These are phyloP conservation scores for Dermochelys coriacea DNA, from an alignment of 2,797 vertebrate genomes.

Conservation along the genomic window DNA sequence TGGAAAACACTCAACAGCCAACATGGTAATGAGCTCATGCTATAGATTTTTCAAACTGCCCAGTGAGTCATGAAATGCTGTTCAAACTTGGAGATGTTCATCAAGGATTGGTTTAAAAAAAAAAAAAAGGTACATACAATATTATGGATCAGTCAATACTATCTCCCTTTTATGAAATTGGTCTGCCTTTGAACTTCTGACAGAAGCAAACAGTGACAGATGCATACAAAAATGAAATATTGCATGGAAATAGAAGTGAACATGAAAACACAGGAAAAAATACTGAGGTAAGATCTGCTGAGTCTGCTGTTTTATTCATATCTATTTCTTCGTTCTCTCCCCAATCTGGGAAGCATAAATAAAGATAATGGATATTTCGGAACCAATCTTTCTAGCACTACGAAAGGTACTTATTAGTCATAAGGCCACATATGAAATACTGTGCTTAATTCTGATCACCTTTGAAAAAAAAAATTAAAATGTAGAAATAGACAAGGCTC, in stretches of 20 bases:
- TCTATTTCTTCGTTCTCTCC: conserved; percentile 48
- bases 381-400: conserved; percentile 11
- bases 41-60: conserved; percentile 75
- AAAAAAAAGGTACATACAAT: conserved; percentile 60
- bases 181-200: conserved; percentile 72
- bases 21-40: conserved; percentile 61
- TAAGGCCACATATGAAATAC: neutral
- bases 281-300: conserved; percentile 63
- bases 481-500: neutral
- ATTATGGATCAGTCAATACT: conserved; percentile 66
- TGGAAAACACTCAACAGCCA: conserved; percentile 54
- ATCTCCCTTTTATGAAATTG: conserved; percentile 58
- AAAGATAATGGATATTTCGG: conserved; percentile 39
- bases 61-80: conserved; percentile 75
- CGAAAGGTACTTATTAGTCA: neutral
- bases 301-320: conserved; percentile 40
- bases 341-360: conserved; percentile 36
- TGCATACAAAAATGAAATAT: conserved; percentile 67
- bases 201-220: conserved; percentile 71
- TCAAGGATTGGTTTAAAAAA: conserved; percentile 67
- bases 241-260: conserved; percentile 68
- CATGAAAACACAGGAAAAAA: conserved; percentile 63
- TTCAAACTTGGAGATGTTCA: conserved; percentile 66
- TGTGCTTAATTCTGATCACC: conserved; percentile 8
- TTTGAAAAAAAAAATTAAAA: neutral